Conservation (phyloP, 53 echinoderm and acorn worm genomes). For the Temnopleurus reevesii region DNA sequence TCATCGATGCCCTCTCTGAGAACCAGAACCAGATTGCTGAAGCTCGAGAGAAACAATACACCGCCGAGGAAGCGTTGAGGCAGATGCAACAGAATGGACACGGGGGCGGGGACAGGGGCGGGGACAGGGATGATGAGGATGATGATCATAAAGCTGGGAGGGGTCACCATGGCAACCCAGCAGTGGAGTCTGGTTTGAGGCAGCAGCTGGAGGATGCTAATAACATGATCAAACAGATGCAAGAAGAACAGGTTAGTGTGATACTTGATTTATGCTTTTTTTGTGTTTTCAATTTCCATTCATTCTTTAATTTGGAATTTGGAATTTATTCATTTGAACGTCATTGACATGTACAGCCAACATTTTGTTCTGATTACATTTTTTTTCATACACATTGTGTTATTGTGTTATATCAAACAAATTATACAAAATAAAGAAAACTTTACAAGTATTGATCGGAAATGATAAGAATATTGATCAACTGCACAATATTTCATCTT, state of each 20-base stretch:
- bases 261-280: not conserved
- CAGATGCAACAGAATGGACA: slow-evolving; percentile 55
- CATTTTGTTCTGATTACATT: too few species aligned
- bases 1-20: slow-evolving; percentile 71
- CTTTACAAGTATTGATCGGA: too few species aligned
- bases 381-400: too few species aligned
- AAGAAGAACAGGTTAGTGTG: slow-evolving; percentile 65
- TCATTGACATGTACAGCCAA: too few species aligned
- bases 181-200: slow-evolving; percentile 50
- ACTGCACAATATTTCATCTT: too few species aligned
- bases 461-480: too few species aligned
- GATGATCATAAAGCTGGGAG: not conserved
- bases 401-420: too few species aligned
- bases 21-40: slow-evolving; percentile 84
- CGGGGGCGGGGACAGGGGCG: not conserved
- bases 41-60: slow-evolving; percentile 72
- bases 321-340: too few species aligned
- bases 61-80: slow-evolving; percentile 42
- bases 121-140: slow-evolving; percentile 17
- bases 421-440: too few species aligned
- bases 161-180: not conserved
- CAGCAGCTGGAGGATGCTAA: slow-evolving; percentile 68
- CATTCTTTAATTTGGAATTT: too few species aligned
- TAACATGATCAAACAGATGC: slow-evolving; percentile 59
- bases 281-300: too few species aligned